Evolutionary conservation across 1,140 invertebrate species (phyloP).

Genomic region (Galleria mellonella): DNA sequence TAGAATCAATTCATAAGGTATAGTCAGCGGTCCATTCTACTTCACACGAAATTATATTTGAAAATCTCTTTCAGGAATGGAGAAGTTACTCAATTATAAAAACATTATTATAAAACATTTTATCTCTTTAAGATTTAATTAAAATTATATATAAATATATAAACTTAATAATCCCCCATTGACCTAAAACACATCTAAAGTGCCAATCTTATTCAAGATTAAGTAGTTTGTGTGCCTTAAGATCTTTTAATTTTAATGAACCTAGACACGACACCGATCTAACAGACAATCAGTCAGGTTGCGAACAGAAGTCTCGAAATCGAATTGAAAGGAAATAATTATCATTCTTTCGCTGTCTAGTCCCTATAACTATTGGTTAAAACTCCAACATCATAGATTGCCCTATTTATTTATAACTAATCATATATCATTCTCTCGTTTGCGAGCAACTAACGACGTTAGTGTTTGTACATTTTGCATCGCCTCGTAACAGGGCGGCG

Average conservation of each 20-base stretch:
- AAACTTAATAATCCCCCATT: constrained; percentile 1
- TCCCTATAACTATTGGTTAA: constrained; percentile 23
- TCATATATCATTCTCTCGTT: constrained; percentile 41
- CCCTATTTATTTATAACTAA: constrained; percentile 44
- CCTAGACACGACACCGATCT: constrained; percentile 9
- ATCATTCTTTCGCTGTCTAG: constrained; percentile 17
- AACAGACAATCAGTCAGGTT: constrained; percentile 23
- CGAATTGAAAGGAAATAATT: constrained; percentile 8
- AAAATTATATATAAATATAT: not conserved
- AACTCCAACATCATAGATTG: constrained; percentile 45
- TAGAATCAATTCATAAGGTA: no score
- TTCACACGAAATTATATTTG: no score
- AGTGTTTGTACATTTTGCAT: constrained; percentile 44
- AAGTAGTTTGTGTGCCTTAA: constrained; percentile 27
- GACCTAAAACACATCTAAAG: not conserved
- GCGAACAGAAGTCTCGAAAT: constrained; percentile 13
- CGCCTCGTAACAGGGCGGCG: not conserved
- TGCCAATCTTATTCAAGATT: constrained; percentile 12
- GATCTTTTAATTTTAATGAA: constrained; percentile 7
- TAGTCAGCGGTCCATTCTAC: no score
- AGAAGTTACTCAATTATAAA: no score
- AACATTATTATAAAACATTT: no score
- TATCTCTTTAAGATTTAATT: no score
- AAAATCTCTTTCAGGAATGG: no score
- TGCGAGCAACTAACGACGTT: constrained; percentile 27